Conservation (phyloP, 2,888 invertebrate species). For the Apamea anceps region DNA sequence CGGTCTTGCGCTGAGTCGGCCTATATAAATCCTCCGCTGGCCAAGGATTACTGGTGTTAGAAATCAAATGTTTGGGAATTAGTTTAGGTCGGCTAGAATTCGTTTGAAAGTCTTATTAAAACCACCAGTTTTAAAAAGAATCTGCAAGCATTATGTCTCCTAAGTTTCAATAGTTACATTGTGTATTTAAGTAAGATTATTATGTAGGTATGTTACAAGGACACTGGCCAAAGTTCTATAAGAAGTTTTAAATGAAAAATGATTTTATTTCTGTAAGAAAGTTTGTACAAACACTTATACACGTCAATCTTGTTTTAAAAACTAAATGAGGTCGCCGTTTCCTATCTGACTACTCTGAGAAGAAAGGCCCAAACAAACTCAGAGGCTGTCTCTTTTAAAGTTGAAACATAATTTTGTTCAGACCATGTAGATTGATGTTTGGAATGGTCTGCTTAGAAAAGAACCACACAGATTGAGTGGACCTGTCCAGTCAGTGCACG, state of each 20-base stretch:
- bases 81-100: not conserved
- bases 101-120: not conserved
- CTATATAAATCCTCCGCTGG: conserved; percentile 52
- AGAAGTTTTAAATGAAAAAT: not conserved
- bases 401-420: not conserved
- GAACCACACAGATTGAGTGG: not conserved
- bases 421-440: not conserved
- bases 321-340: not conserved
- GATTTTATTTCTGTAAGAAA: no score
- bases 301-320: not conserved
- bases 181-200: not conserved
- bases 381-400: not conserved
- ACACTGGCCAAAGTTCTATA: not conserved
- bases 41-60: conserved; percentile 39
- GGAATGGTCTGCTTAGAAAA: not conserved
- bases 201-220: not conserved
- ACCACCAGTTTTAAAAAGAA: not conserved
- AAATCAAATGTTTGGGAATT: conserved; percentile 44
- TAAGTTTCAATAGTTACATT: not conserved
- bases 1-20: conserved; percentile 60
- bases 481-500: not conserved
- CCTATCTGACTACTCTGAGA: no score
- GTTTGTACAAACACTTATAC: not conserved
- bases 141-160: not conserved
- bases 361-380: not conserved